These are phyloP conservation scores for Drosophila littoralis DNA, from an alignment of 1,140 invertebrate genomes.

Conservation along the genomic window DNA sequence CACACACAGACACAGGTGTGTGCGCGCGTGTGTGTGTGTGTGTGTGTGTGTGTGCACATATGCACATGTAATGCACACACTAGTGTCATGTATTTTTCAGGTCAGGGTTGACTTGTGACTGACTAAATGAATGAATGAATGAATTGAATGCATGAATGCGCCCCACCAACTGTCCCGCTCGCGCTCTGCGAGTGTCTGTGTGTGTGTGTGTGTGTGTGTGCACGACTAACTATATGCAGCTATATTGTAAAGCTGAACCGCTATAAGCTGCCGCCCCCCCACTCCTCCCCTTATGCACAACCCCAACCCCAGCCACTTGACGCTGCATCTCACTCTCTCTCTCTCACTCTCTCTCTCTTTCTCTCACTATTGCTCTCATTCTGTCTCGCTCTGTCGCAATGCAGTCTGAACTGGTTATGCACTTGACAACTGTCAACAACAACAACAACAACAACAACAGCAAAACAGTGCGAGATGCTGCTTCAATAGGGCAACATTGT, in stretches of 20 bases:
- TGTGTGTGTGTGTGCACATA: conserved; percentile 19
- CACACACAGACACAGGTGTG: conserved; percentile 10
- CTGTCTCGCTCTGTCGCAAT: conserved; percentile 12
- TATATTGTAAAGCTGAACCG: conserved; percentile 50
- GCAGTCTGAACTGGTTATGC: conserved; percentile 47
- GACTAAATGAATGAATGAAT: conserved; percentile 82
- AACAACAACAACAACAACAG: neutral
- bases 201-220: conserved; percentile 30
- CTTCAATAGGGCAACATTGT: conserved; percentile 45
- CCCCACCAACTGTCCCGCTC: conserved; percentile 48
- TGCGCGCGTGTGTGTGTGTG: conserved; percentile 11
- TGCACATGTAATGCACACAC: conserved; percentile 45
- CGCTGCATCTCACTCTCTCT: conserved; percentile 7
- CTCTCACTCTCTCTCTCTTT: neutral
- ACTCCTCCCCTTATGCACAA: neutral
- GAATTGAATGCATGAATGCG: conserved; percentile 81
- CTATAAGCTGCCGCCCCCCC: conserved; percentile 11
- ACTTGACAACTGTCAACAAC: conserved; percentile 39
- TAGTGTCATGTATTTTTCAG: conserved; percentile 69
- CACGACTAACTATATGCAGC: conserved; percentile 77
- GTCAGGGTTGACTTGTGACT: conserved; percentile 84
- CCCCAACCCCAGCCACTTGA: neutral
- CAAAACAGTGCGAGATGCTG: conserved; percentile 8
- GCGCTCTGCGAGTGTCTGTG: conserved; percentile 23
- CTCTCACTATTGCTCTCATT: conserved; percentile 9